Conservation (phyloP, 2,113 vertebrate genomes). For the Sciurus niger region DNA sequence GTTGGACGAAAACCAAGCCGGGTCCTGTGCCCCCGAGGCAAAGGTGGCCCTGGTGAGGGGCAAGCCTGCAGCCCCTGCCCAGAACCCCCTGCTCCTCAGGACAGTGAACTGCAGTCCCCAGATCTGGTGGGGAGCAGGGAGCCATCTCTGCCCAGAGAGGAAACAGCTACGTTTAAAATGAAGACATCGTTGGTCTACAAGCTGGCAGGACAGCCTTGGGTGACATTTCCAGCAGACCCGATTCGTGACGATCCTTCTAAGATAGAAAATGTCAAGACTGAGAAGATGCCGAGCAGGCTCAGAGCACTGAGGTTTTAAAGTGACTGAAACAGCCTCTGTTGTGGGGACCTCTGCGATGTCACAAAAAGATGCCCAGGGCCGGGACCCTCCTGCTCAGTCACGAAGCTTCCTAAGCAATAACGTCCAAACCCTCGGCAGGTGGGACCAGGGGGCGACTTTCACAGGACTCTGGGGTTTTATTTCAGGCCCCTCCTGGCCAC, state of each 20-base stretch:
- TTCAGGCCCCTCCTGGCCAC: not conserved
- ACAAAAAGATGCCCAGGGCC: not conserved
- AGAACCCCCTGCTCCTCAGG: fast-evolving
- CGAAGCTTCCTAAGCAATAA: not conserved
- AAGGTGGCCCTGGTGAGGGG: not conserved
- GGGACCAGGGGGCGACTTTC: not conserved
- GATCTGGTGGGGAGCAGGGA: constrained; percentile 9
- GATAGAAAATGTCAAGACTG: constrained; percentile 29
- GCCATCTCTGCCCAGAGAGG: not conserved
- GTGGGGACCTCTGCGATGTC: not conserved
- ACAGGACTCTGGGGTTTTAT: constrained; percentile 29
- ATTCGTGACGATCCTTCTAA: not conserved
- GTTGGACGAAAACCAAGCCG: not conserved
- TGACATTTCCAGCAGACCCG: constrained; percentile 40
- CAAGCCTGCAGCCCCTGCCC: not conserved
- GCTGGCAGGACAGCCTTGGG: constrained; percentile 30
- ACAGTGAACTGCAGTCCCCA: constrained; percentile 55
- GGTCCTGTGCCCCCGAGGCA: not conserved
- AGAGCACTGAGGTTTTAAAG: not conserved
- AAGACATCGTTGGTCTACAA: constrained; percentile 35
- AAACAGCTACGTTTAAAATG: constrained; percentile 64
- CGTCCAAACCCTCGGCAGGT: not conserved
- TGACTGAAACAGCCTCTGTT: not conserved
- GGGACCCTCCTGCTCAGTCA: not conserved
- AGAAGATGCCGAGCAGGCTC: constrained; percentile 12